Evolutionary conservation across 2,113 vertebrate species (phyloP).

Genomic region (Muntiacus muntjak): DNA sequence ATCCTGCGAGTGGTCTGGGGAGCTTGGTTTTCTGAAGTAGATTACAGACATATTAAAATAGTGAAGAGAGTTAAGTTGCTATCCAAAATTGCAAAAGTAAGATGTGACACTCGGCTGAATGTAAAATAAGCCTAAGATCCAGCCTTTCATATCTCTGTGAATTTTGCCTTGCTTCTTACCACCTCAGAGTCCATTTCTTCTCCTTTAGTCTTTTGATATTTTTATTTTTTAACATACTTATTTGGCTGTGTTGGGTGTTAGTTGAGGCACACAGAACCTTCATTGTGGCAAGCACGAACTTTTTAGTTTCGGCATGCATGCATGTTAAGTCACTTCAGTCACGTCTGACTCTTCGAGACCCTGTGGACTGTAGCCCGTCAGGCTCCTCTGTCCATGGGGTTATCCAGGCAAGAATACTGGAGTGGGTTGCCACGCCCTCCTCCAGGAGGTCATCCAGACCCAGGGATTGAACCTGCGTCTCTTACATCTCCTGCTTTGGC

Average conservation of each 20-base stretch:
- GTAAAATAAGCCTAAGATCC: neutral
- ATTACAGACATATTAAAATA: neutral
- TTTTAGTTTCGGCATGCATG: neutral
- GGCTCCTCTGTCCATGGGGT: neutral
- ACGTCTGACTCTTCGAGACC: rapidly evolving
- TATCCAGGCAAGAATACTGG: neutral
- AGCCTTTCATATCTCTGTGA: neutral
- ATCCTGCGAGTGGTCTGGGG: neutral
- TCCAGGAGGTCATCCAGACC: neutral
- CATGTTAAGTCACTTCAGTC: neutral
- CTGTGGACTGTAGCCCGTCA: neutral
- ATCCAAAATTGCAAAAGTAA: neutral
- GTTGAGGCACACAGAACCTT: neutral
- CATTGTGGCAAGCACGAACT: neutral
- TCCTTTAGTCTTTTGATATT: neutral
- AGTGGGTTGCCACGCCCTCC: neutral
- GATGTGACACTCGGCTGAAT: neutral
- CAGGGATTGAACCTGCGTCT: neutral
- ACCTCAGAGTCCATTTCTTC: neutral
- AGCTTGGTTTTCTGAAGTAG: neutral
- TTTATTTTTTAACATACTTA: neutral
- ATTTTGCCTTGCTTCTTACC: neutral
- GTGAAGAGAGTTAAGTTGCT: neutral
- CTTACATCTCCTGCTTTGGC: neutral
- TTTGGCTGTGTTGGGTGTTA: neutral